These are phyloP conservation scores for Condylura cristata DNA, from an alignment of 2,113 vertebrate genomes.

Conservation along the genomic window DNA sequence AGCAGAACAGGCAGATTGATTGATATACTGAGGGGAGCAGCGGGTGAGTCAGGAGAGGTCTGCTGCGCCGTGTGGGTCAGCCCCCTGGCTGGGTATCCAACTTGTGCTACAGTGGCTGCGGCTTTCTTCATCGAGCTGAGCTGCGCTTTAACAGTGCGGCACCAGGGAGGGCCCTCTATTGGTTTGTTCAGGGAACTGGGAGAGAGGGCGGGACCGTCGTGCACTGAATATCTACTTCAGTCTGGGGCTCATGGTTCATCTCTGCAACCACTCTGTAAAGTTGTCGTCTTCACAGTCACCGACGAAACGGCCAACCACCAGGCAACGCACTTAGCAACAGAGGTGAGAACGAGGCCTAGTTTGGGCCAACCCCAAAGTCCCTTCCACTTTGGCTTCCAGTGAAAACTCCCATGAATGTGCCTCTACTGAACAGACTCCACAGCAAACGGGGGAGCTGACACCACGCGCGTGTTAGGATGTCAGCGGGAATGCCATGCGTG, in stretches of 20 bases:
- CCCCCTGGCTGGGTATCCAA: no score
- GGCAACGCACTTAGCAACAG: not conserved
- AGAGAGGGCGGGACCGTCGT: not conserved
- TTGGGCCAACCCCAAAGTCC: not conserved
- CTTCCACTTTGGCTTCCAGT: not conserved
- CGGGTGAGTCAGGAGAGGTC: no score
- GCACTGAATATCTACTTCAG: not conserved
- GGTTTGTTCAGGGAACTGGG: not conserved
- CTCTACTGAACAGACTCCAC: not conserved
- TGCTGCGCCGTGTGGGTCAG: no score
- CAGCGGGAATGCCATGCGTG: not conserved
- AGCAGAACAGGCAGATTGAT: no score
- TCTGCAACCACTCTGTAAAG: not conserved
- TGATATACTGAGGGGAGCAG: no score
- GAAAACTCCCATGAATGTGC: not conserved
- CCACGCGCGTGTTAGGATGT: not conserved
- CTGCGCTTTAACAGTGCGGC: no score
- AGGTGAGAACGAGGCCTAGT: not conserved
- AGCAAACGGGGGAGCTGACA: not conserved
- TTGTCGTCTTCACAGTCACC: not conserved
- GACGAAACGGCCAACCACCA: not conserved
- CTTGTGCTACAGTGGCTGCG: no score
- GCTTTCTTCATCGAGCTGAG: no score
- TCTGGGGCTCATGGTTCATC: not conserved
- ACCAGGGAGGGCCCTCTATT: no score